Evolutionary conservation across 2,888 invertebrate genomes (phyloP).

Genomic region (Rhopalosiphum nymphaeae): DNA sequence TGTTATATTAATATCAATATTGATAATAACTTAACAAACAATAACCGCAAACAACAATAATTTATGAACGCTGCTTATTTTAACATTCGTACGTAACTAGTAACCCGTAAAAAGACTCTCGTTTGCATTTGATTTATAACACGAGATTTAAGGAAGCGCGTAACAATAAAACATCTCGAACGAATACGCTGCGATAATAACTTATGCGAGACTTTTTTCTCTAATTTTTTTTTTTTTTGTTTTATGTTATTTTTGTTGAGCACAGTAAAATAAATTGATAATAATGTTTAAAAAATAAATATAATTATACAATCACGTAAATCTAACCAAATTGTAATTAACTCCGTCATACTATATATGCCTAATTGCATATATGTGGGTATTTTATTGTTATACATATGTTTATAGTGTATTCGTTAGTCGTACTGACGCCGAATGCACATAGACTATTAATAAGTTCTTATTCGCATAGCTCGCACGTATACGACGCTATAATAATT

Average conservation of each 20-base stretch:
- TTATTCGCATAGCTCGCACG: background rate
- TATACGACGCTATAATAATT: background rate
- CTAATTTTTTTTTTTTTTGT: background rate
- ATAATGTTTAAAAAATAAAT: conserved; percentile 3
- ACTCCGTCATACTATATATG: background rate
- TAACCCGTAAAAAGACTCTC: background rate
- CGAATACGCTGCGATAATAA: background rate
- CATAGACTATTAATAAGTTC: conserved; percentile 18
- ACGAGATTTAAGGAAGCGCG: background rate
- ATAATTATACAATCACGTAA: background rate
- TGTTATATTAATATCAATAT: background rate
- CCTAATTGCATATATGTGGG: background rate
- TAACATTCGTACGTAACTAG: background rate
- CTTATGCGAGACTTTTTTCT: background rate
- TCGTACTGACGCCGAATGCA: background rate
- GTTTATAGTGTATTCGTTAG: background rate
- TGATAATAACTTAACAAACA: background rate
- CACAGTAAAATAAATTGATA: background rate
- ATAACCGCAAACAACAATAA: background rate
- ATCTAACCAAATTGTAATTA: background rate
- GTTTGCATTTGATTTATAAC: background rate
- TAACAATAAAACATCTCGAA: background rate
- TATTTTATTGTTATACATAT: background rate
- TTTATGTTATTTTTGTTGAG: background rate
- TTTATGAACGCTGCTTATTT: background rate